Percentiles rank a stretch among this genome's conserved stretches.
phyloP scores from a whole-genome alignment of 1,140 invertebrate genomes.

The Drosophila pectinifera region DNA sequence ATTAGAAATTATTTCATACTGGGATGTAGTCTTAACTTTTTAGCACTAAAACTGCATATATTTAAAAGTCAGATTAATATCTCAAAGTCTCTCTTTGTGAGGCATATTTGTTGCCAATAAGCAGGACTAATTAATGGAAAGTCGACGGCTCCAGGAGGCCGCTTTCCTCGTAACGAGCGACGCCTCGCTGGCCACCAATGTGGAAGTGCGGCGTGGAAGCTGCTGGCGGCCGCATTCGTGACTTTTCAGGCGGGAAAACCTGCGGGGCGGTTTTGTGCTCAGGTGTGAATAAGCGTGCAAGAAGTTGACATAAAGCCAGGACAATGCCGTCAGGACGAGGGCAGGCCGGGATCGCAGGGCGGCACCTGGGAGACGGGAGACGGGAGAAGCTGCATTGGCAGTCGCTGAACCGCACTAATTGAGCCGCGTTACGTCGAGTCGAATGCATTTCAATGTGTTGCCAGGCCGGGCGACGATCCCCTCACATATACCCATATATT shows the following conservation, averaged over 20 bases:
- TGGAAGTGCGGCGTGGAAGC: conserved; percentile 36
- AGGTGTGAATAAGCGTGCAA: conserved; percentile 83
- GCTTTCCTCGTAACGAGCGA: conserved; percentile 47
- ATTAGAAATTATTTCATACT: background rate
- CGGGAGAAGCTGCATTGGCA: conserved; percentile 74
- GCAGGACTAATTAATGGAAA: conserved; percentile 60
- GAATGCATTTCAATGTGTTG: conserved; percentile 82
- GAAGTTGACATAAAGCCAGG: conserved; percentile 77
- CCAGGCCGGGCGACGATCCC: conserved; percentile 57
- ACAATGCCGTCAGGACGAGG: conserved; percentile 37
- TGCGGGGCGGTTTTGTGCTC: conserved; percentile 72
- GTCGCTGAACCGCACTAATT: conserved; percentile 81
- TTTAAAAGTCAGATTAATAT: background rate
- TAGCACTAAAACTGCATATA: too few species aligned
- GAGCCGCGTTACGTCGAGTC: conserved; percentile 83
- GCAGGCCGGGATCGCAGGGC: conserved; percentile 2
- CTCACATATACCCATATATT: conserved; percentile 24
- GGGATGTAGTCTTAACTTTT: background rate
- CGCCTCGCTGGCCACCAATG: conserved; percentile 49
- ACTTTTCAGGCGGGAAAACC: conserved; percentile 70
- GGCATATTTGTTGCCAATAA: conserved; percentile 1
- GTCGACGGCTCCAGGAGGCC: conserved; percentile 2
- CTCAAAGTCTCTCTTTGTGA: background rate
- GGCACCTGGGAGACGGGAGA: conserved; percentile 19
- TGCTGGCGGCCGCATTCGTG: conserved; percentile 59